phyloP scores from a whole-genome alignment of 1,140 invertebrate genomes.

The Drosophila sucinea region DNA sequence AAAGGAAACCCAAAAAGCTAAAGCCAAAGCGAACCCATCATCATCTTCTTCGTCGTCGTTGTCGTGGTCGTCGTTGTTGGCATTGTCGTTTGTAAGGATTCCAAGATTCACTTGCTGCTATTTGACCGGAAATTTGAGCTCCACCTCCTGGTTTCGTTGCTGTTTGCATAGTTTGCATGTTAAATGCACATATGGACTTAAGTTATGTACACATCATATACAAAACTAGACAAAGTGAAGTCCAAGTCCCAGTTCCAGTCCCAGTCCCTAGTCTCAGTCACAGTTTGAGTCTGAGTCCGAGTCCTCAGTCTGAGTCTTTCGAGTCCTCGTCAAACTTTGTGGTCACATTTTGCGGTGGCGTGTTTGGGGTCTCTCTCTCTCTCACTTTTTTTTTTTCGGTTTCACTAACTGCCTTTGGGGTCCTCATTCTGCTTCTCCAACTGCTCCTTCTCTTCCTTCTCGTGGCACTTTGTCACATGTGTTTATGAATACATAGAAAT shows the following conservation, averaged over 20 bases:
- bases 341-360: conserved; percentile 49
- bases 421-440: conserved; percentile 58
- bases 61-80: not conserved
- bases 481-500: conserved; percentile 76
- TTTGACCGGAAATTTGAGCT: conserved; percentile 78
- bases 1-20: conserved; percentile 47
- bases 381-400: not conserved
- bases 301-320: conserved; percentile 5
- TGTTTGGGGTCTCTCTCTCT: conserved; percentile 24
- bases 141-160: not conserved
- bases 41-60: not conserved
- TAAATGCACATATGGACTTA: conserved; percentile 77
- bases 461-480: conserved; percentile 53
- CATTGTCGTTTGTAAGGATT: conserved; percentile 61
- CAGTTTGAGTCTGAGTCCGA: conserved; percentile 24
- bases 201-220: conserved; percentile 65
- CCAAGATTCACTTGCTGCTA: conserved; percentile 65
- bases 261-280: conserved; percentile 9
- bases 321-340: conserved; percentile 48
- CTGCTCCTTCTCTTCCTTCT: conserved; percentile 34
- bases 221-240: conserved; percentile 46
- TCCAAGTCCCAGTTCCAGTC: conserved; percentile 11
- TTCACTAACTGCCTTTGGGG: conserved; percentile 36
- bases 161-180: conserved; percentile 65
- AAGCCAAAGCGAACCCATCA: conserved; percentile 16